Evolutionary conservation across 2,888 invertebrate species (phyloP), one percentile per base, ranked within the genome.

Genomic region (Hanleya hanleyi): DNA sequence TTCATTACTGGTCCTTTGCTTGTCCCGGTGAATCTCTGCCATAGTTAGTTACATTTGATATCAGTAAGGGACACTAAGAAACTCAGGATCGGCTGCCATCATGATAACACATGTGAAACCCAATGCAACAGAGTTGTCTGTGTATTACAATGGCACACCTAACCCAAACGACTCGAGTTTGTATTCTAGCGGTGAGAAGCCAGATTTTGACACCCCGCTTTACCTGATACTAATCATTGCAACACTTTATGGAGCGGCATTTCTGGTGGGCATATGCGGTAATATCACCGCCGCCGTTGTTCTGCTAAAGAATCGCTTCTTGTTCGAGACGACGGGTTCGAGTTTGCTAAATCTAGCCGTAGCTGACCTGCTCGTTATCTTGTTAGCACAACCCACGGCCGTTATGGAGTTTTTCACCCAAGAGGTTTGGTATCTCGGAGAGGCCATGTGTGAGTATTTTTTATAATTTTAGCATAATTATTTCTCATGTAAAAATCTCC

Each of bases 261-360:
- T 97, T 94, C 93, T 95, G 86, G 92, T 97, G 82, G 97, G 97
- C 37, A 95, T 97, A 78, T 94, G 96, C 78, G 97, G 97, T 22
- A 97, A 97, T 88, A 93, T 96, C 77, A 95, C 97, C 94, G 97
- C 97, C 88, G 96, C 97, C 47, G 94, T 96, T 87, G 97, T 97
- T 83, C 96, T 97, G 82, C 93, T 96, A 86, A 95, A 95, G 90
- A 96, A 96, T 71, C 96, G 96, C 90, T 96, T 97, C 89, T 96
- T 97, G 95, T 37, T 38, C 32, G 50, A 65, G 26, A 67, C 79
- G 4, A 82, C 57, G 1, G 57, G 57, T 2, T 32, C 57, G 32
- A 57, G 57, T 57, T 93, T 97, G 87, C 95, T 97, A 90, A 97
- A 97, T 91, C 92, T 97, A 88, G 97, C 97, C 90, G 94, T 97